Evolutionary conservation across 2,888 invertebrate genomes (phyloP).

Genomic region (Lymantria monacha): DNA sequence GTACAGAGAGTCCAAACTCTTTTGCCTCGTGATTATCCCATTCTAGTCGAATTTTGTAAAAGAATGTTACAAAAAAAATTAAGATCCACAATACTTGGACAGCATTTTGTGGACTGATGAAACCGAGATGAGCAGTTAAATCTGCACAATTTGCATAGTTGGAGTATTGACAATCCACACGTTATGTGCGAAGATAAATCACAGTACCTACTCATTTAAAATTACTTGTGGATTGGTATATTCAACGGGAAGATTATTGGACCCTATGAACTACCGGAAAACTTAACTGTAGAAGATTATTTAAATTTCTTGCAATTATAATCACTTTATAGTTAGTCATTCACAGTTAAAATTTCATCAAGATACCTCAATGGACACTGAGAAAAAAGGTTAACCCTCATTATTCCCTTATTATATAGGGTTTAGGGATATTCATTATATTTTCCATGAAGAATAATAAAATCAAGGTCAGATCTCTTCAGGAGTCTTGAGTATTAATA

Average conservation of each 20-base stretch:
- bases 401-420: too few species aligned
- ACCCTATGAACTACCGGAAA: slow-evolving; percentile 13
- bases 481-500: too few species aligned
- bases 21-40: background rate
- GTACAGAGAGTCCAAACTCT: background rate
- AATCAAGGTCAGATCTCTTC: too few species aligned
- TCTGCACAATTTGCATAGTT: background rate
- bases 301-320: slow-evolving; percentile 10
- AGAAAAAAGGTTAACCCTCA: too few species aligned
- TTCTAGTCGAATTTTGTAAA: background rate
- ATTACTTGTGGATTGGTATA: slow-evolving; percentile 1
- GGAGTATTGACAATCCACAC: background rate
- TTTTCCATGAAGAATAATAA: too few species aligned
- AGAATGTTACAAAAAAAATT: background rate
- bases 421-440: too few species aligned
- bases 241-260: slow-evolving; percentile 10
- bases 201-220: too few species aligned
- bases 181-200: background rate
- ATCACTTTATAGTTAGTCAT: too few species aligned
- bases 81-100: background rate
- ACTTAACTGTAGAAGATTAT: slow-evolving; percentile 7
- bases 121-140: background rate
- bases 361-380: too few species aligned
- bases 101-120: background rate
- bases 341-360: too few species aligned